Base-by-base conservation (phyloP, 2,797 vertebrate genomes). In the Sphaeramia orbicularis region DNA sequence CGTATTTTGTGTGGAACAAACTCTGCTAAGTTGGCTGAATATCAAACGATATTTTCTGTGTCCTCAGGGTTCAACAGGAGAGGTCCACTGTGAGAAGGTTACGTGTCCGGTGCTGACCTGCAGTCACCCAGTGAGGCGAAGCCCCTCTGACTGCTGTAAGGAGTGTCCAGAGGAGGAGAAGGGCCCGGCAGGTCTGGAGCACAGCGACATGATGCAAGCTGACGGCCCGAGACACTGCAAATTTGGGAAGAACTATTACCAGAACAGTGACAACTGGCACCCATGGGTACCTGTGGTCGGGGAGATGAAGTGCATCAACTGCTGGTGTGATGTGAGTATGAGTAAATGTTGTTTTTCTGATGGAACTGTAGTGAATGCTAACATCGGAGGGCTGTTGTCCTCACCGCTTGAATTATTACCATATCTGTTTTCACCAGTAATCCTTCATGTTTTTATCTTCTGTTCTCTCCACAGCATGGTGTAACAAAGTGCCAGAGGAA, bases 241-340 rank as follows among this genome's bases (percentile, higher is more conserved):
- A 65, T 98, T 99, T 0, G 97, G 96, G 37, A 96, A 96, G 52
- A 96, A 95, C 81, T 97, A 92, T 90, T 99, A 98, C 86, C 95
- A 96, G 76, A 97, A 97, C 91, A 98, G 96, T 0, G 96, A 99
- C 83, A 96, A 95, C 82, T 99, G 98, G 98, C 97, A 99, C 52
- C 98, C 98, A 0, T 94, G 93, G 0, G 95, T 99, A 1, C 96
- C 96, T 0, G 91, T 96, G 73, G 95, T 98, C 0, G 97, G 97
- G 1, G 97, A 98, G 86, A 97, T 99, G 96, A 98, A 97, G 80
- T 99, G 98, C 86, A 97, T 99, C 88, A 98, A 96, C 65, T 99
- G 98, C 93, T 96, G 95, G 95, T 99, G 98, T 93, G 95, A 97
- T 68, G 98, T 99, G 84, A 94, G 94, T 91, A 41, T 4, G 12